phyloP scores from a whole-genome alignment of 2,797 vertebrate species.

The Masticophis lateralis region DNA sequence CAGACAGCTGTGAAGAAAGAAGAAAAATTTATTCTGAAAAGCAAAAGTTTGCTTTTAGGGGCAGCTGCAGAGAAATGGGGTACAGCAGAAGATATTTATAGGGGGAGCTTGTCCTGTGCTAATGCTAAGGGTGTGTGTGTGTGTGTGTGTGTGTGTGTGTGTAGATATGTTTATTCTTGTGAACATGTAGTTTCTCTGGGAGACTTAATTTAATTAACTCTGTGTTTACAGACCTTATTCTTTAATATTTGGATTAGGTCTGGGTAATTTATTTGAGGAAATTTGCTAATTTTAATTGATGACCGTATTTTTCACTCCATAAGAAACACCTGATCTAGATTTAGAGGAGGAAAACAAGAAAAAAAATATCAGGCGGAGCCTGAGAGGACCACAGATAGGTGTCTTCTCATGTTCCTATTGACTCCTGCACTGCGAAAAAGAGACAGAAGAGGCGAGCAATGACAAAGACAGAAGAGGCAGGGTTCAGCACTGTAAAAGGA shows the following conservation, averaged over 20 bases:
- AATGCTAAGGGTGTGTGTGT: not conserved
- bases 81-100: not conserved
- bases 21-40: not conserved
- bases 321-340: too few species aligned
- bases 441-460: too few species aligned
- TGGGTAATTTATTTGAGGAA: not conserved
- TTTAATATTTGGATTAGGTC: not conserved
- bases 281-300: not conserved
- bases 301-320: too few species aligned
- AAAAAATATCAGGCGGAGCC: too few species aligned
- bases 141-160: not conserved
- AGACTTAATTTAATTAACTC: not conserved
- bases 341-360: too few species aligned
- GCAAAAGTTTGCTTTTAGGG: not conserved
- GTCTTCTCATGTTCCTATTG: too few species aligned
- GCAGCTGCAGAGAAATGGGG: not conserved
- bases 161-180: not conserved
- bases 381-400: too few species aligned
- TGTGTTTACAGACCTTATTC: not conserved
- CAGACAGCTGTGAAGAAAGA: not conserved
- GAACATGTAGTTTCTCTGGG: not conserved
- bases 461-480: too few species aligned
- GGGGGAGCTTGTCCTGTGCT: not conserved
- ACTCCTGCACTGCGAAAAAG: too few species aligned
- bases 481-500: too few species aligned